Evolutionary conservation across 2,888 invertebrate genomes (phyloP).

Genomic region (Phyto melanocephala): DNA sequence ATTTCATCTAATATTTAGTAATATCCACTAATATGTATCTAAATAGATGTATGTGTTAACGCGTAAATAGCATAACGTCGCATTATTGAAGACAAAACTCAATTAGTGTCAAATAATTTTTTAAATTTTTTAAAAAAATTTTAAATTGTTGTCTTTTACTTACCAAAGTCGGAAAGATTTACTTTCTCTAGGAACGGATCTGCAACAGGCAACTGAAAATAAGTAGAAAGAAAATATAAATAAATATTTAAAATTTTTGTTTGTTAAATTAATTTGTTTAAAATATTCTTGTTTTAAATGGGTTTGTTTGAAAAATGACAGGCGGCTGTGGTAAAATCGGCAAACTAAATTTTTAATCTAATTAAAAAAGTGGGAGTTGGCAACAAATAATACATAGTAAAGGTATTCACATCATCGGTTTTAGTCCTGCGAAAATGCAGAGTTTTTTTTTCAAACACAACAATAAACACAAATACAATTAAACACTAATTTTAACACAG

Average conservation of each 20-base stretch:
- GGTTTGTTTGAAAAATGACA: no score
- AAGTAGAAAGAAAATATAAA: slow-evolving; percentile 68
- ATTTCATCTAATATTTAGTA: background rate
- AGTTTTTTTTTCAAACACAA: no score
- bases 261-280: no score
- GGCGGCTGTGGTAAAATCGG: no score
- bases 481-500: no score
- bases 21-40: background rate
- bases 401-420: no score
- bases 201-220: slow-evolving; percentile 90
- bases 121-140: background rate
- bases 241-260: background rate
- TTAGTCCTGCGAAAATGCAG: no score
- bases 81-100: background rate
- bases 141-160: slow-evolving; percentile 77
- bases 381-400: no score
- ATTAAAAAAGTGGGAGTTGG: no score
- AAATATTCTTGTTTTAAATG: no score
- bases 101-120: slow-evolving; percentile 16
- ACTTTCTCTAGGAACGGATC: slow-evolving; percentile 95
- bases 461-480: no score
- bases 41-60: background rate
- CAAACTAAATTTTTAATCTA: no score
- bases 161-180: slow-evolving; percentile 87
- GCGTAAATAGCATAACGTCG: background rate